phyloP scores from a whole-genome alignment of 2,113 vertebrate species.

The Columba livia region DNA sequence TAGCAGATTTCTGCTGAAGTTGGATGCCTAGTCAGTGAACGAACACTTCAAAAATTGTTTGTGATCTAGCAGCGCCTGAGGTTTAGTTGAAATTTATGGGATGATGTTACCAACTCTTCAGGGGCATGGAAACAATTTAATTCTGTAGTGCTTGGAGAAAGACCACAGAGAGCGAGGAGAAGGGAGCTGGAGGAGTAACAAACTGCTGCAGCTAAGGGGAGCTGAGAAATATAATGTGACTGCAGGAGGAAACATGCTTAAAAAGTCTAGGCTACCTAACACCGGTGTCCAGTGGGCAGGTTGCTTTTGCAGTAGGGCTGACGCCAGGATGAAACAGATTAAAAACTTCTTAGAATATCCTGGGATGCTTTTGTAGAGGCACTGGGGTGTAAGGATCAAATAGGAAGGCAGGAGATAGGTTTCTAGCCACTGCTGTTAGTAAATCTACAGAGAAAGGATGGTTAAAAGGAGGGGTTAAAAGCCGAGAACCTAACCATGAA shows the following conservation, averaged over 20 bases:
- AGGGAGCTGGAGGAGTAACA: not conserved
- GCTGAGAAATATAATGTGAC: not conserved
- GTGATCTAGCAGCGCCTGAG: conserved; percentile 29
- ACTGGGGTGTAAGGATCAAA: not conserved
- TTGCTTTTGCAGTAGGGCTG: not conserved
- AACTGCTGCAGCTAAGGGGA: not conserved
- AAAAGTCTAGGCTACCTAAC: not conserved
- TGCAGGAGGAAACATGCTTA: not conserved
- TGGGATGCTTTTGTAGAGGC: not conserved
- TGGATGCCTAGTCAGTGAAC: conserved; percentile 22
- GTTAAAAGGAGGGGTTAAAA: not conserved
- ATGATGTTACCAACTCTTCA: conserved; percentile 47
- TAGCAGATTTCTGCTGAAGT: conserved; percentile 35
- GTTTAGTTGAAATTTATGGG: conserved; percentile 48
- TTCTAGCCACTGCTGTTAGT: not conserved
- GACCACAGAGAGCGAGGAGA: not conserved
- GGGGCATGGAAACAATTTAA: conserved; percentile 27
- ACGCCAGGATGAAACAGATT: not conserved
- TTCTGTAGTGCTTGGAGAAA: not conserved
- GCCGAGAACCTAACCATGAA: rapidly evolving
- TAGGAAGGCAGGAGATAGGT: not conserved
- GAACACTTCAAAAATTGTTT: conserved; percentile 59
- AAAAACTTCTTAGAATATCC: not conserved
- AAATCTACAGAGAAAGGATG: not conserved
- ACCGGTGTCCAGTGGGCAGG: not conserved